phyloP scores from a whole-genome alignment of 2,797 vertebrate genomes.

The Arrhamphus sclerolepis region DNA sequence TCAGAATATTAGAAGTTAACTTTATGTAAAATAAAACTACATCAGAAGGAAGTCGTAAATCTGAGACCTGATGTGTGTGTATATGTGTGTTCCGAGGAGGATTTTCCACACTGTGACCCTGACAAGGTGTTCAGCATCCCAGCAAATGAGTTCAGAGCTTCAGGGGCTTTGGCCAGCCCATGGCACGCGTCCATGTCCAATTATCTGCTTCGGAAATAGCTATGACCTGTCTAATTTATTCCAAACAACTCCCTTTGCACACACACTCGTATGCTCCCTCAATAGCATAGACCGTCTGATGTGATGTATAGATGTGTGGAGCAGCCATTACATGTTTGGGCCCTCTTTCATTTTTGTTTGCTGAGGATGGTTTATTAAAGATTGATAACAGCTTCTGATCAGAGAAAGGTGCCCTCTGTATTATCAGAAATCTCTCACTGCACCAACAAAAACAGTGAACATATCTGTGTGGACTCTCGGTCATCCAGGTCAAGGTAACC shows the following conservation, averaged over 20 bases:
- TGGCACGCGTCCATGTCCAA: conserved; percentile 67
- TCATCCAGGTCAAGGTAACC: too few species aligned
- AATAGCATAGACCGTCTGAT: conserved; percentile 30
- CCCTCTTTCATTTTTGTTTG: too few species aligned
- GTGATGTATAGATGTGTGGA: conserved; percentile 24
- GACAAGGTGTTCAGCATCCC: conserved; percentile 51
- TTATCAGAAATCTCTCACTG: conserved; percentile 20
- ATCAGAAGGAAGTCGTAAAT: too few species aligned
- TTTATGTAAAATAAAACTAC: too few species aligned
- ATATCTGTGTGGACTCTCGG: too few species aligned
- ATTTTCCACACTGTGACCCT: conserved; percentile 49
- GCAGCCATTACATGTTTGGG: conserved; percentile 42
- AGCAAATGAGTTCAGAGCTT: conserved; percentile 60
- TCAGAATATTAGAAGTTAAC: too few species aligned
- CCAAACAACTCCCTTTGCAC: conserved; percentile 15
- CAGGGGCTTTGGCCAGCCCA: conserved; percentile 50
- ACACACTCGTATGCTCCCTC: conserved; percentile 18
- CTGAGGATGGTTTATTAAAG: conserved; percentile 35
- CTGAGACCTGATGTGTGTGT: conserved; percentile 1
- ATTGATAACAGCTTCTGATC: conserved; percentile 42
- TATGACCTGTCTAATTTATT: conserved; percentile 54
- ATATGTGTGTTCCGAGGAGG: conserved; percentile 10
- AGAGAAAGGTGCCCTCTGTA: conserved; percentile 31
- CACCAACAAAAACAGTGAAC: neutral
- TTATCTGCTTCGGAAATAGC: conserved; percentile 66